These are phyloP conservation scores for Athene cunicularia DNA, from an alignment of 2,113 vertebrate genomes.

Conservation along the genomic window DNA sequence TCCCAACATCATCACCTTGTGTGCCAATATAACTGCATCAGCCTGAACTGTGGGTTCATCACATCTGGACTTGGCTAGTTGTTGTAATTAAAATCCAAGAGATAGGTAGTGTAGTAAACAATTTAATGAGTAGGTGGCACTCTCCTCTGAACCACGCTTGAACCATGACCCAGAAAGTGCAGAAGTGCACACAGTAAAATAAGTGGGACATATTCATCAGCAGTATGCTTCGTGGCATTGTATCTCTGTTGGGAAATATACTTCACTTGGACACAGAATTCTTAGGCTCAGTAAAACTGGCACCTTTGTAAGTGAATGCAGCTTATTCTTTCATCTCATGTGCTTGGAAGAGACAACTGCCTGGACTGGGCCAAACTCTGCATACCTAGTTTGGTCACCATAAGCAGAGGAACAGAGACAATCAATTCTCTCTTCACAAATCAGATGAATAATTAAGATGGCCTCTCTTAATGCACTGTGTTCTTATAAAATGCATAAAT, in stretches of 20 bases:
- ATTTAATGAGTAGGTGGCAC: conserved; percentile 57
- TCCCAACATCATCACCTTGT: background rate
- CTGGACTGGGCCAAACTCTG: background rate
- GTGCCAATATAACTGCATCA: background rate
- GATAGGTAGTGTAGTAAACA: conserved; percentile 26
- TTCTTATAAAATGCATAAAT: background rate
- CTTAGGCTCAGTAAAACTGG: background rate
- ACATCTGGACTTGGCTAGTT: background rate
- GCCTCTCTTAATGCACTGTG: background rate
- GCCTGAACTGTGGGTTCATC: background rate
- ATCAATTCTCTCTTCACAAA: background rate
- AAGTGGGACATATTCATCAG: background rate
- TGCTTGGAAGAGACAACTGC: background rate
- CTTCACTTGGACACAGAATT: background rate
- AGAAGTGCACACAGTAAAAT: background rate
- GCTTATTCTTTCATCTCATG: background rate
- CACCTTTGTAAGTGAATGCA: background rate
- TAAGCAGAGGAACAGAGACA: background rate
- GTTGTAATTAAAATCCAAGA: background rate
- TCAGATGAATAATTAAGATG: background rate
- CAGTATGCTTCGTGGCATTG: background rate
- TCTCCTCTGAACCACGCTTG: background rate
- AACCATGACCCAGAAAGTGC: background rate
- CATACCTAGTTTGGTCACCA: background rate
- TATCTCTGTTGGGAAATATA: background rate